phyloP scores from a whole-genome alignment of 2,113 vertebrate genomes.

The Sisor rabdophorus region DNA sequence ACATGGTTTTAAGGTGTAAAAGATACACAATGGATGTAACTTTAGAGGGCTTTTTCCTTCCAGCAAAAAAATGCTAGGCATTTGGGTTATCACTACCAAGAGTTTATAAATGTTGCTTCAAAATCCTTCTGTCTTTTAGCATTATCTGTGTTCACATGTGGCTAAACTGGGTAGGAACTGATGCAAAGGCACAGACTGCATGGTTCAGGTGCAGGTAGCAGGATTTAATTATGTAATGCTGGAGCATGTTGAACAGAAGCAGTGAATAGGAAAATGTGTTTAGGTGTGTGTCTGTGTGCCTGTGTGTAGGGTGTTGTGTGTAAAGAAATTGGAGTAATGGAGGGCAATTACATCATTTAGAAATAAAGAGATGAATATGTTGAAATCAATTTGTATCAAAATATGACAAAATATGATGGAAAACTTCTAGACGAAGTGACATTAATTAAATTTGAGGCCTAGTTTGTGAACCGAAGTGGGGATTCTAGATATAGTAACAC shows the following conservation, averaged over 20 bases:
- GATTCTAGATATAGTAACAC: background rate
- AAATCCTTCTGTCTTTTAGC: background rate
- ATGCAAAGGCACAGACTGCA: background rate
- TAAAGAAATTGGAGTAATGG: background rate
- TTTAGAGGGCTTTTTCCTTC: background rate
- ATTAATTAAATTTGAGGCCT: background rate
- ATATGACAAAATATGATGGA: background rate
- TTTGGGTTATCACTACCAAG: background rate
- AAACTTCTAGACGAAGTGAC: background rate
- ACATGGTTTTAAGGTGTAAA: background rate
- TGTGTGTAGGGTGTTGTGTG: conserved; percentile 4
- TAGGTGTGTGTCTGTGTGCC: background rate
- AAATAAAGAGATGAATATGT: background rate
- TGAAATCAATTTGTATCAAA: background rate
- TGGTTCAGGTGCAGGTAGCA: conserved; percentile 8
- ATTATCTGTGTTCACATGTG: conserved; percentile 13
- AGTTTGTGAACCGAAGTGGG: background rate
- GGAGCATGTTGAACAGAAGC: background rate
- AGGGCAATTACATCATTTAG: background rate
- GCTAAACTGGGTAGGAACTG: conserved; percentile 5
- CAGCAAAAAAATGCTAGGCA: background rate
- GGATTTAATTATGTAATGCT: conserved; percentile 5
- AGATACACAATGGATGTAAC: background rate
- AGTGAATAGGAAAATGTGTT: background rate
- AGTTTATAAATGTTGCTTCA: background rate